These are phyloP conservation scores for Araneus ventricosus DNA, from an alignment of 1,140 invertebrate species.

Conservation along the genomic window DNA sequence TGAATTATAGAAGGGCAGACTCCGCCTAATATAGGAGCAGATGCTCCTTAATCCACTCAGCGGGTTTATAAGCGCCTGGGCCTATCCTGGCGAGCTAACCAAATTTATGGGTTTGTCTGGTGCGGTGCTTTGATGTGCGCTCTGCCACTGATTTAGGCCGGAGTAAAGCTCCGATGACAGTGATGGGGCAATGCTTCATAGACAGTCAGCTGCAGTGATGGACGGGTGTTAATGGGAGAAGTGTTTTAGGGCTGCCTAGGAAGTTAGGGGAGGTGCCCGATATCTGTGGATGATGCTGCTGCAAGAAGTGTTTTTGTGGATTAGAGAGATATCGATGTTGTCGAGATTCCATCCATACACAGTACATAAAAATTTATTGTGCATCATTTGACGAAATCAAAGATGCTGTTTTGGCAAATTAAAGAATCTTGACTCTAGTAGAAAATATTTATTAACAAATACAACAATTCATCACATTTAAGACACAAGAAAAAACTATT, in stretches of 20 bases:
- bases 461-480: no score
- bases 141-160: not conserved
- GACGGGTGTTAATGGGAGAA: not conserved
- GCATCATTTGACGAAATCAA: no score
- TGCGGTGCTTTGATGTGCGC: slow-evolving; percentile 31
- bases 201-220: not conserved
- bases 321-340: no score
- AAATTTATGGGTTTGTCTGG: slow-evolving; percentile 60
- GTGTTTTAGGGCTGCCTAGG: not conserved
- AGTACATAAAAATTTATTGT: no score
- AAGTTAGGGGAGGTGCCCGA: not conserved
- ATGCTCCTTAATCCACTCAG: slow-evolving; percentile 61
- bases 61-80: slow-evolving; percentile 50
- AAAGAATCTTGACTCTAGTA: no score
- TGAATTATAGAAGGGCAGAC: slow-evolving; percentile 65
- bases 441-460: no score
- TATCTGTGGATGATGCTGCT: not conserved
- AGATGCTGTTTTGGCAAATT: no score
- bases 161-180: not conserved
- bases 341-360: no score
- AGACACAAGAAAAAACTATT: no score
- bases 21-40: slow-evolving; percentile 58
- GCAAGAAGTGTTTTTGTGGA: no score
- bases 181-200: slow-evolving; percentile 27
- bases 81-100: slow-evolving; percentile 37